Conservation (phyloP, 30 jellyfish, hydroid and myxozoan species). For the Pseudorhiza aurosa region DNA sequence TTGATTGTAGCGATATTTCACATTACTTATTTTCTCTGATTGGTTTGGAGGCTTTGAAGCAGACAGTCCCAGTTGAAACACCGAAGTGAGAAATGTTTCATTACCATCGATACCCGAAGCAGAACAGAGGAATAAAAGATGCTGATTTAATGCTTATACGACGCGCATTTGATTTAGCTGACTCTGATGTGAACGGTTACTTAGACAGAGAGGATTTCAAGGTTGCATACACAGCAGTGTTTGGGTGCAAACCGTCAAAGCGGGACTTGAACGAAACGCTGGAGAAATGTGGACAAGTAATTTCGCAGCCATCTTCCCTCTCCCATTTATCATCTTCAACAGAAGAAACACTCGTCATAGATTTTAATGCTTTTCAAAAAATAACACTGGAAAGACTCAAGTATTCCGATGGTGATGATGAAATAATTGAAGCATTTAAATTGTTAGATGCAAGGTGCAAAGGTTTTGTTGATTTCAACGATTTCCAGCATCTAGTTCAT, state of each 20-base stretch:
- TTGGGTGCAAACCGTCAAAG: slow-evolving; percentile 79
- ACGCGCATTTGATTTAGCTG: slow-evolving; percentile 67
- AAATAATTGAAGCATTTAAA: slow-evolving; percentile 72
- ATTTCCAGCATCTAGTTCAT: slow-evolving; percentile 51
- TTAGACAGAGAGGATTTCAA: slow-evolving; percentile 65
- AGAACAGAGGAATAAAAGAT: background rate
- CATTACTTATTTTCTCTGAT: too few relatives aligned
- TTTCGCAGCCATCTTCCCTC: background rate
- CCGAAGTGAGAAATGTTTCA: too few relatives aligned
- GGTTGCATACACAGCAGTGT: slow-evolving; percentile 48
- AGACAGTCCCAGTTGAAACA: too few relatives aligned
- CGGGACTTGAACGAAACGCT: slow-evolving; percentile 42
- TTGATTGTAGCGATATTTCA: too few relatives aligned
- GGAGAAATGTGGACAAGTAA: slow-evolving; percentile 28
- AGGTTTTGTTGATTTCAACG: slow-evolving; percentile 74
- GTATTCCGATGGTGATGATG: slow-evolving; percentile 47
- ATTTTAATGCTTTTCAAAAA: slow-evolving; percentile 16
- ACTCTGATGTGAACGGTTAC: slow-evolving; percentile 39
- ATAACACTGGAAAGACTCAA: slow-evolving; percentile 16
- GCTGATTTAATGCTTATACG: slow-evolving; percentile 24
- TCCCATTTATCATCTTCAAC: background rate
- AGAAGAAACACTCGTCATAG: background rate
- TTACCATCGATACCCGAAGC: background rate
- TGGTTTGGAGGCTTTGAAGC: too few relatives aligned
- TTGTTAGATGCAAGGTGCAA: slow-evolving; percentile 71